Percentiles rank a stretch among this genome's conserved stretches.
Evolutionary conservation across 2,888 invertebrate species (phyloP).

Genomic region (Catotricha subobsoleta): DNA sequence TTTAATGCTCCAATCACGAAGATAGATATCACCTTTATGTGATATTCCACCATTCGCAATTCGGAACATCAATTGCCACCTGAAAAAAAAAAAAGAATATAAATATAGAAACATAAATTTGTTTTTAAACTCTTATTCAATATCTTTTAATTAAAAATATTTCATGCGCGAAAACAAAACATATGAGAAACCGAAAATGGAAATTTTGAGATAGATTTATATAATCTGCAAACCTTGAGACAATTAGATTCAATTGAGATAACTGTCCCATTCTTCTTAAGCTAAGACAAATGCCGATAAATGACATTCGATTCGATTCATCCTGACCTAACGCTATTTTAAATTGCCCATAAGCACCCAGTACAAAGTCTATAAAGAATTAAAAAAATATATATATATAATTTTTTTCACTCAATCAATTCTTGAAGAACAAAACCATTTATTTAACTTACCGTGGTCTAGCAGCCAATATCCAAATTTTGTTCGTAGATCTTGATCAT

Average conservation of each 20-base stretch:
- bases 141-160: background rate
- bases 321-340: slow-evolving; percentile 4
- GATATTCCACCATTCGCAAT: slow-evolving; percentile 7
- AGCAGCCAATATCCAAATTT: slow-evolving; percentile 11
- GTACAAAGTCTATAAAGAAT: background rate
- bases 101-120: background rate
- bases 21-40: slow-evolving; percentile 9
- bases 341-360: background rate
- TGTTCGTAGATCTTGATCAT: slow-evolving; percentile 7
- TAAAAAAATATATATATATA: background rate
- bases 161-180: too few relatives aligned
- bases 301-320: slow-evolving; percentile 7
- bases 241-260: slow-evolving; percentile 44
- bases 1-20: slow-evolving; percentile 11
- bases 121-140: background rate
- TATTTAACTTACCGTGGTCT: slow-evolving; percentile 10
- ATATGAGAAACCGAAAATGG: background rate
- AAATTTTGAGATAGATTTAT: background rate
- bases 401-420: background rate
- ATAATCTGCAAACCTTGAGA: slow-evolving; percentile 40
- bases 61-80: slow-evolving; percentile 10
- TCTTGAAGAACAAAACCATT: too few relatives aligned
- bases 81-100: background rate
- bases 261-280: slow-evolving; percentile 44
- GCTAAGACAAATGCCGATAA: slow-evolving; percentile 37